Base-by-base conservation (phyloP, 2,113 vertebrate genomes). In the Hucho hucho region DNA sequence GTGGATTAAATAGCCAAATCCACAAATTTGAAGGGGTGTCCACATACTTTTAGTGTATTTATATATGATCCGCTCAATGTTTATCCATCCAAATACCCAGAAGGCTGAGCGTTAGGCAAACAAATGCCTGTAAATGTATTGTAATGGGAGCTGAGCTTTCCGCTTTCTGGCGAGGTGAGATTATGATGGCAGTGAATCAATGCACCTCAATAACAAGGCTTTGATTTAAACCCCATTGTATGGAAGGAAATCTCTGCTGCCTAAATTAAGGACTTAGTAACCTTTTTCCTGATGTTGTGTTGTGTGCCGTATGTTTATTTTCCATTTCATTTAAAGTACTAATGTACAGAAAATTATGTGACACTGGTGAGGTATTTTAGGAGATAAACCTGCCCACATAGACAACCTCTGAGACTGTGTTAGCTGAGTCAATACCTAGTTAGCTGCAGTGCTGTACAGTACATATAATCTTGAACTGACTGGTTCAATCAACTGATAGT, bases 151-250 rank as follows among this genome's bases (percentile, higher is more conserved):
- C 46, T 4, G 4, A 37, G 43, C 58, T 65, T 7, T 49, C 43
- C 37, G 22, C 4, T 65, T 9, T 61, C 43, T 58, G 28, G 14
- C 43, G 65, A 49, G 32, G 37, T 58, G 73, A 74, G 73, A 74
- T 68, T 74, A 74, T 74, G 73, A 74, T 47, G 63, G 29, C 65
- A 66, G 73, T 53, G 65, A 74, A 74, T 74, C 73, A 67, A 74
- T 74, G 64, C 1, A 59, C 65, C 65, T 49, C 73, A 67, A 74
- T 66, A 74, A 67, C 47, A 67, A 49, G 63, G 73, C 73, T 67
- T 37, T 65, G 73, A 67, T 74, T 18, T 47, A 28, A 37, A 67
- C 49, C 49, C 64, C 64, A 74, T 68, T 65, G 63, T 74, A n/a
- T 53, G 28, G 28, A 53, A 25, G 47, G 25, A 67, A 67, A 58